A percentile compares a stretch with the other conserved stretches of the same genome.
Evolutionary conservation across 2,113 vertebrate species (phyloP).

Genomic region (Oreotrochilus melanogaster): DNA sequence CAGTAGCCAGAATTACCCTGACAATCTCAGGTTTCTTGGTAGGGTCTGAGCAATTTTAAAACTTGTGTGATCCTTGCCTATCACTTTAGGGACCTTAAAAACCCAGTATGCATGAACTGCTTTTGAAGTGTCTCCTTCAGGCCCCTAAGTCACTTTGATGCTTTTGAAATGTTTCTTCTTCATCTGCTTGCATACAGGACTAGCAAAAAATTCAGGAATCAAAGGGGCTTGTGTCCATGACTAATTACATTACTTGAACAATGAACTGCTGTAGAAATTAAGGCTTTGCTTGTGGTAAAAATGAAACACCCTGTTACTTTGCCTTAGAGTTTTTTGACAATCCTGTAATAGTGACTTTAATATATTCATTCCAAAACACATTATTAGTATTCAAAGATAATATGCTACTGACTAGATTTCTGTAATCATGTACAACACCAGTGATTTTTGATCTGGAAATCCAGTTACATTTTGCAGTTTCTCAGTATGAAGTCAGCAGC

Average conservation of each 20-base stretch:
- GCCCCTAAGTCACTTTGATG: not conserved
- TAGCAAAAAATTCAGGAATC: not conserved
- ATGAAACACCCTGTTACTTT: not conserved
- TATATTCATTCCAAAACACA: not conserved
- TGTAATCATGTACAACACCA: not conserved
- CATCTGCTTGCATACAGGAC: not conserved
- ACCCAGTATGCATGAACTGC: accelerated
- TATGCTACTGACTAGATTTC: not conserved
- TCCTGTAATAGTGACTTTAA: not conserved
- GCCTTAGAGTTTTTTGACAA: not conserved
- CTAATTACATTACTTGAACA: not conserved
- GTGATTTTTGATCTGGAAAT: not conserved
- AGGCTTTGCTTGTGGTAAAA: not conserved
- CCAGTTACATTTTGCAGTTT: not conserved
- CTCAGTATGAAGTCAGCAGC: not conserved
- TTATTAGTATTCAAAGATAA: not conserved
- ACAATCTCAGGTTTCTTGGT: not conserved
- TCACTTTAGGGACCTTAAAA: not conserved
- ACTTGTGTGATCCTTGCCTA: not conserved
- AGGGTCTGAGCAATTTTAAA: not conserved
- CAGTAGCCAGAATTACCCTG: not conserved
- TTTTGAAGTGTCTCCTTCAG: not conserved
- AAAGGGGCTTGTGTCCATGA: not conserved
- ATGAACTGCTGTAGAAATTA: not conserved
- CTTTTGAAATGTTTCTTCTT: not conserved